Percentiles rank a stretch among this genome's conserved stretches.
Conservation (phyloP, 2,888 invertebrate genomes). For the Andrena fulva region DNA sequence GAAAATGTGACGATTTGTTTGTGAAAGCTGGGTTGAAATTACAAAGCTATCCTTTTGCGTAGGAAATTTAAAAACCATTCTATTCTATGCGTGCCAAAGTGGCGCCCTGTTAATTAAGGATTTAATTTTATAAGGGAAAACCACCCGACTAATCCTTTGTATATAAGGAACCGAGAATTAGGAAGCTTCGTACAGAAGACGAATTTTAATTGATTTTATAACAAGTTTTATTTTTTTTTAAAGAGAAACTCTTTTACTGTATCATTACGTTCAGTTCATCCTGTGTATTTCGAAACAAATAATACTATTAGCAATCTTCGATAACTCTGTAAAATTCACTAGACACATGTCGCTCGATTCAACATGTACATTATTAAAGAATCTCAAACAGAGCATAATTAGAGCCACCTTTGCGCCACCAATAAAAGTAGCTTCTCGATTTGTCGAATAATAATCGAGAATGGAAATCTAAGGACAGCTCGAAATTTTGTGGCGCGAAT, state of each 20-base stretch:
- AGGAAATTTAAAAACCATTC: background rate
- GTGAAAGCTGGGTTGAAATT: background rate
- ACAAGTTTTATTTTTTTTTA: background rate
- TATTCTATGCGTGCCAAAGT: too few species aligned
- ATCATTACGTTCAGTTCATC: constrained; percentile 5
- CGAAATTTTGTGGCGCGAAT: background rate
- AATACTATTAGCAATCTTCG: constrained; percentile 1
- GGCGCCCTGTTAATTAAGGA: background rate
- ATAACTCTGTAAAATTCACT: constrained; percentile 10
- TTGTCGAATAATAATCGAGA: background rate
- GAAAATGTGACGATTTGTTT: background rate
- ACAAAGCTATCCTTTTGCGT: background rate
- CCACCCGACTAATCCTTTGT: too few species aligned
- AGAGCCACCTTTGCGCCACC: constrained; percentile 5
- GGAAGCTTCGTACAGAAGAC: too few species aligned
- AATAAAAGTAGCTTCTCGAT: constrained; percentile 4
- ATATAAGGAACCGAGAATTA: too few species aligned
- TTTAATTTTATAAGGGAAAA: too few species aligned
- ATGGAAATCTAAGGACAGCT: constrained; percentile 10
- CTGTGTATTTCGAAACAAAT: background rate
- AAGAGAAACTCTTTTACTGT: background rate
- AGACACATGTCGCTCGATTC: background rate
- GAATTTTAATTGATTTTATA: background rate
- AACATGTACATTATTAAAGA: background rate
- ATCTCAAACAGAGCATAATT: background rate